These are phyloP conservation scores for Cynoglossus semilaevis DNA, from an alignment of 2,113 vertebrate genomes.

Conservation along the genomic window DNA sequence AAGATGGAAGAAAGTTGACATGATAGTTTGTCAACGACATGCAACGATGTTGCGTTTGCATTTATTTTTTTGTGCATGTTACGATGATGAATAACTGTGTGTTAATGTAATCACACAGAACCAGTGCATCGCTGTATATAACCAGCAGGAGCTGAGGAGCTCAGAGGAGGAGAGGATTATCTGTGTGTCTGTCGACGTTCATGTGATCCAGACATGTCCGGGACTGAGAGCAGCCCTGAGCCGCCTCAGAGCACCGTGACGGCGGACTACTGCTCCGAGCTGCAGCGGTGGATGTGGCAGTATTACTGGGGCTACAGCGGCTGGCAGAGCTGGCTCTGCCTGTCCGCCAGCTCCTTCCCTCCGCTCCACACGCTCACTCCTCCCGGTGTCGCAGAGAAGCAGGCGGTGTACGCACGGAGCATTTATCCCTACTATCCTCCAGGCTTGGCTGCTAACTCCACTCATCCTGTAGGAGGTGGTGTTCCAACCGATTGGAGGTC, in stretches of 20 bases:
- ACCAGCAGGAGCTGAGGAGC: neutral
- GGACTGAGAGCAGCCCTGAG: conserved; percentile 6
- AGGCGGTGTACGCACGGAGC: conserved; percentile 37
- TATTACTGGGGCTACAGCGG: conserved; percentile 84
- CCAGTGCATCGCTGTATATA: neutral
- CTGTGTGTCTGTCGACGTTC: neutral
- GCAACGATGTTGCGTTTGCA: neutral
- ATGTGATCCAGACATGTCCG: conserved; percentile 35
- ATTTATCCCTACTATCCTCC: conserved; percentile 24
- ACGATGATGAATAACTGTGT: neutral
- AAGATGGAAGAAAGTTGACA: accelerated
- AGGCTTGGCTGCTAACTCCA: conserved; percentile 6
- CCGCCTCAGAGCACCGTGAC: conserved; percentile 22
- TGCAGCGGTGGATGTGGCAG: conserved; percentile 93
- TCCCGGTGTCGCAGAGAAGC: conserved; percentile 27
- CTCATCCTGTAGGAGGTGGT: conserved; percentile 2
- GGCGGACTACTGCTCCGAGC: conserved; percentile 82
- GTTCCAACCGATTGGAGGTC: conserved; percentile 28
- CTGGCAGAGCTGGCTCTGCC: conserved; percentile 81
- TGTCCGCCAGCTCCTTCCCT: conserved; percentile 65
- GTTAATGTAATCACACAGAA: neutral
- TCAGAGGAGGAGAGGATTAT: neutral
- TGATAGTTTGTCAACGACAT: neutral
- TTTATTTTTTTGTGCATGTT: neutral
- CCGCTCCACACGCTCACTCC: conserved; percentile 23